Base-by-base conservation (phyloP, 1,140 invertebrate genomes). In the Dermatophagoides farinae region DNA sequence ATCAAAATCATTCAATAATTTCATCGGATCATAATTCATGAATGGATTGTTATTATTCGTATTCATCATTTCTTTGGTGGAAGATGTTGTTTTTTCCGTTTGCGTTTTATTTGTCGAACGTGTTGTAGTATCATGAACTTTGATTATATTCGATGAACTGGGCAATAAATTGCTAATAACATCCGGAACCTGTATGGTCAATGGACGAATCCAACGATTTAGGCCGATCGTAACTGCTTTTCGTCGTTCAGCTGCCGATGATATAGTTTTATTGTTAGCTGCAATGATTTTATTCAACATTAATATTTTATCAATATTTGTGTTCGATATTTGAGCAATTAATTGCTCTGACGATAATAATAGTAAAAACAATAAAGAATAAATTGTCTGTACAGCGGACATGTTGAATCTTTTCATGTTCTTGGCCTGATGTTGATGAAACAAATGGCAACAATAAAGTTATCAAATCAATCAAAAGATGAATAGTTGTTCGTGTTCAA, bases 91-190 rank as follows among this genome's bases (percentile, higher is more conserved):
- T 23, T n/a, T 14, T 5, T 14, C 12, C 12, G 50, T 14, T 52
- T 14, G 2, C 1, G 25, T 55, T 38, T 55, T 55, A 4, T 55
- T 38, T 5, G 14, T 55, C 4, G 12, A 18, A 14, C 4, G n/a
- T n/a, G n/a, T n/a, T n/a, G n/a, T 11, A 23, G 39, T 23, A 12
- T 55, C 25, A 44, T 55, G 53, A n/a, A 55, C 53, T 38, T 55
- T 55, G 25, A 55, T 41, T 2, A 55, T 38, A 40, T 55, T 55
- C 6, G 53, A 55, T 20, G 53, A 55, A 55, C 38, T 44, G 5
- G 53, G 53, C 5, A 55, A n/a, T n/a, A 55, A 23, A 44, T 55
- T 55, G 23, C 53, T 55, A n/a, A 55, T 55, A 14, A 44, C 31
- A 44, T 55, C 53, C 10, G 53, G 53, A 5, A 55, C 53, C 53